Base-by-base conservation (phyloP, 2,888 invertebrate species). In the Tuberolachnus salignus region DNA sequence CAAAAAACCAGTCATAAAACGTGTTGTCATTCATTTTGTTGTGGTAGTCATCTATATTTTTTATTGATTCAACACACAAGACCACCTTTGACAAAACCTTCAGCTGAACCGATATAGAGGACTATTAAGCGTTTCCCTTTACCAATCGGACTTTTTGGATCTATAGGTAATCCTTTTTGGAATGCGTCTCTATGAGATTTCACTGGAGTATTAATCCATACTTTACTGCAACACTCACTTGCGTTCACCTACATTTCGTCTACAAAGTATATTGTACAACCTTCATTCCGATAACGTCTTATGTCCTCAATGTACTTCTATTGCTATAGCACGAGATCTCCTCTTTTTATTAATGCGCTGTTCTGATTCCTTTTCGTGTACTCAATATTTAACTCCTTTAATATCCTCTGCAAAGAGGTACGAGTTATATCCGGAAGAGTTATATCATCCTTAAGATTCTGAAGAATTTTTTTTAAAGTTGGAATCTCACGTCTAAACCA, bases 61-160 rank as follows among this genome's bases (percentile, higher is more conserved):
- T 53, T 53, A 4, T 34, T 53, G n/a, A 53, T 19, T 53, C 19
- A 8, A 53, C 19, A 53, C 19, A 19, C 53, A 53, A 19, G 53
- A 9, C 19, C 53, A 19, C 53, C 53, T 1, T 53, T 8, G n/a
- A 53, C 53, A 8, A 53, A 53, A 3, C 53, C 53, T 3, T 19
- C 53, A 6, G 19, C 53, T 53, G 19, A 53, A n/a, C 53, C 19
- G 14, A 46, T 78, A 44, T 81, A 72, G 16, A 59, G 11, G 9
- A 81, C 69, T 10, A 80, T 78, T 34, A 78, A 21, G 0, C 81
- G 61, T 34, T 75, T 69, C 3, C 75, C 75, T 70, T 78, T 72
- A 1, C 72, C 72, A n/a, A 59, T 26, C 1, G 75, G 46, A 26
- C 59, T 55, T 59, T 78, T 78, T n/a, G 34, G 57, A 3, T 67